A percentile compares a stretch with the other conserved stretches of the same genome.
Conservation (phyloP, 2,888 invertebrate species). For the Tholera decimalis region DNA sequence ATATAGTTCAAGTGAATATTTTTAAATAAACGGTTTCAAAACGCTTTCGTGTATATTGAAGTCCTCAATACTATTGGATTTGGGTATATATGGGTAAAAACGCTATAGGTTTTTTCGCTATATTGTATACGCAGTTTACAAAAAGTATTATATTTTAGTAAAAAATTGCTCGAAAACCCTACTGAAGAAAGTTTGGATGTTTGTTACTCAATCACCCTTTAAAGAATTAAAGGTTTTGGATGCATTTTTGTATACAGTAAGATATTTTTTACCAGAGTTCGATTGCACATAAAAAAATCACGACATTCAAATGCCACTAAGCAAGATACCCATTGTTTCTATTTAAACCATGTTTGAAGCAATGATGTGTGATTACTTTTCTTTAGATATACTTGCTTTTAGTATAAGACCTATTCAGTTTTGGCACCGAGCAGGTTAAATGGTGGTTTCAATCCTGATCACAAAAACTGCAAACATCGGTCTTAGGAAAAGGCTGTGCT, state of each 20-base stretch:
- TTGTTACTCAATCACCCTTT: background rate
- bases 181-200: background rate
- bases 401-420: background rate
- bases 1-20: conserved; percentile 24
- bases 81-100: background rate
- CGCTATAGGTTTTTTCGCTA: background rate
- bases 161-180: background rate
- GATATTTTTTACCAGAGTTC: background rate
- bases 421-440: background rate
- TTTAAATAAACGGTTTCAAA: conserved; percentile 5
- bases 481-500: background rate
- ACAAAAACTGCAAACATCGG: background rate
- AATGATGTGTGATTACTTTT: too few relatives aligned
- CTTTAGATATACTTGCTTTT: background rate
- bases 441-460: background rate
- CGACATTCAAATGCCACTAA: background rate
- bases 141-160: background rate
- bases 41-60: background rate
- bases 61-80: background rate
- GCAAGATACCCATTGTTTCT: background rate
- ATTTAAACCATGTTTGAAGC: background rate
- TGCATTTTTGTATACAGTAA: background rate
- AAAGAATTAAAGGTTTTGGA: background rate
- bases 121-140: background rate
- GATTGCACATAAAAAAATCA: background rate